Conservation (phyloP, 2,888 invertebrate genomes). For the Frankliniella fusca region DNA sequence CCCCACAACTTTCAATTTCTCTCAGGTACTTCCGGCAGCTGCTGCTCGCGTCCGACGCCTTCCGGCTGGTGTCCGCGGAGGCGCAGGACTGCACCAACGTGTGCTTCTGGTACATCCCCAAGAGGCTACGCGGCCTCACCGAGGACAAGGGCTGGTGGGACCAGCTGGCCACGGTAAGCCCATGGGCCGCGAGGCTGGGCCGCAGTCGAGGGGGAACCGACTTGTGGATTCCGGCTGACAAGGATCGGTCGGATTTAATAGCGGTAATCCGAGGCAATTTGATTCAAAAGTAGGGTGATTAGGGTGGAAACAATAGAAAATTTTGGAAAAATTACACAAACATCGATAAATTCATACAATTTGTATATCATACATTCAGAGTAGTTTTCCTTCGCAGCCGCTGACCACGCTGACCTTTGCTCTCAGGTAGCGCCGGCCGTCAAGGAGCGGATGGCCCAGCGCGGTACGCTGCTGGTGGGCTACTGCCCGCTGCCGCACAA, state of each 20-base stretch:
- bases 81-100: conserved; percentile 73
- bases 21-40: conserved; percentile 54
- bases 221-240: too few species aligned
- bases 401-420: too few species aligned
- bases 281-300: too few species aligned
- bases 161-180: conserved; percentile 49
- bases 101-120: conserved; percentile 83
- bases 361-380: too few species aligned
- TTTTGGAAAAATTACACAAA: too few species aligned
- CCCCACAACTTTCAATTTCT: not conserved
- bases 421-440: conserved; percentile 63
- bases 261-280: too few species aligned
- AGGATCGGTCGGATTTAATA: too few species aligned
- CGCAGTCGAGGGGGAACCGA: too few species aligned
- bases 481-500: conserved; percentile 64
- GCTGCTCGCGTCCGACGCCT: conserved; percentile 54
- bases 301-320: too few species aligned
- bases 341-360: too few species aligned
- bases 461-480: conserved; percentile 68
- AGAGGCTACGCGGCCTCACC: conserved; percentile 46
- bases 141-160: conserved; percentile 54
- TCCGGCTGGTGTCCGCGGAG: conserved; percentile 58
- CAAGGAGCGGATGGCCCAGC: conserved; percentile 63
- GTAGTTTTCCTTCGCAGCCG: too few species aligned
- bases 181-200: too few species aligned